A percentile compares a stretch with the other conserved stretches of the same genome.
Evolutionary conservation across 2,888 invertebrate genomes (phyloP).

Genomic region (Trilocha varians): DNA sequence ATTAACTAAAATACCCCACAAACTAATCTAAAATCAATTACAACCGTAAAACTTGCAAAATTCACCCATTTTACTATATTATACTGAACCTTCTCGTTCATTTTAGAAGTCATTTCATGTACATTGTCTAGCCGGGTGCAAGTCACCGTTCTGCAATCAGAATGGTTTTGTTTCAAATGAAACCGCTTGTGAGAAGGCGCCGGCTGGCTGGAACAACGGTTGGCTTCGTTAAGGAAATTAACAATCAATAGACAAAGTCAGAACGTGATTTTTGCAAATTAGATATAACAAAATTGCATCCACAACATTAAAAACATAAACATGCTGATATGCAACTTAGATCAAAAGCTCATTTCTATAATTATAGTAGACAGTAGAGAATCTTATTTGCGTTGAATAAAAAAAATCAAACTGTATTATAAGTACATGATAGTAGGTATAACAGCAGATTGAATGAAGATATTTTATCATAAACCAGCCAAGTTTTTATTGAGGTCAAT

Average conservation of each 20-base stretch:
- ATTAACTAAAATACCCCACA: not conserved
- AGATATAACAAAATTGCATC: no score
- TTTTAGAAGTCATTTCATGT: conserved; percentile 32
- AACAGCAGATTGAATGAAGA: no score
- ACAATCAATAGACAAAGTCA: not conserved
- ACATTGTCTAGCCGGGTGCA: conserved; percentile 30
- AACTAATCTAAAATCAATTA: not conserved
- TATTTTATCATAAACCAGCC: no score
- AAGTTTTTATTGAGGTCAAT: no score
- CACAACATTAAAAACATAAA: no score
- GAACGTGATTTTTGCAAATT: not conserved
- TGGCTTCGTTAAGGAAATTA: not conserved
- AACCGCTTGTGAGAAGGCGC: conserved; percentile 14
- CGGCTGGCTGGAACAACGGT: conserved; percentile 24
- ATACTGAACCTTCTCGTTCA: conserved; percentile 23
- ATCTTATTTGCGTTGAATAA: no score
- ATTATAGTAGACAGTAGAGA: no score
- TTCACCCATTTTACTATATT: not conserved
- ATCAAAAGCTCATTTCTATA: no score
- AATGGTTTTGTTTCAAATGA: conserved; percentile 46
- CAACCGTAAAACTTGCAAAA: not conserved
- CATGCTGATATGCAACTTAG: no score
- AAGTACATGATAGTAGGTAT: no score
- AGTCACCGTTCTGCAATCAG: conserved; percentile 59
- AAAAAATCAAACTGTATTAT: no score